A percentile compares a stretch with the other conserved stretches of the same genome.
Conservation (phyloP, 2,113 vertebrate genomes). For the Balaenoptera acutorostrata region DNA sequence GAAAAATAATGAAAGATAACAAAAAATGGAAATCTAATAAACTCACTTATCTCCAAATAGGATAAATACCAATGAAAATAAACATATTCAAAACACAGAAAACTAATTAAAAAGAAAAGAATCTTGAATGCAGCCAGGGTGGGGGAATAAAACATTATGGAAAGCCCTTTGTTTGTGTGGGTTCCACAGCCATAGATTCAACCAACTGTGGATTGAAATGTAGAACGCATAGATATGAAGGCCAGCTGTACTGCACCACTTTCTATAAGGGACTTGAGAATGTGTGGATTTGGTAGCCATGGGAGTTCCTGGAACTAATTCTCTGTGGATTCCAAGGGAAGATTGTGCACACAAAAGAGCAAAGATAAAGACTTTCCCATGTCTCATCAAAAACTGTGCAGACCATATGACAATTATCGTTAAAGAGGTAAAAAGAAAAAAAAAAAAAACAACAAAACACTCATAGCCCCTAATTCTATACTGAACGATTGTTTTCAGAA, state of each 20-base stretch:
- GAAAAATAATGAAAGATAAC: neutral
- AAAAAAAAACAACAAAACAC: neutral
- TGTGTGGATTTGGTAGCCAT: neutral
- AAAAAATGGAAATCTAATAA: neutral
- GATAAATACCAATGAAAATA: neutral
- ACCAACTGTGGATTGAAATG: neutral
- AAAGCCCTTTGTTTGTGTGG: neutral
- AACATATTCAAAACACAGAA: neutral
- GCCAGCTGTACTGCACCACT: rapidly evolving
- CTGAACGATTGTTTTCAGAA: neutral
- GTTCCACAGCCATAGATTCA: neutral
- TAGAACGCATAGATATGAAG: neutral
- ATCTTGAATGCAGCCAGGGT: neutral
- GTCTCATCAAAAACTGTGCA: neutral
- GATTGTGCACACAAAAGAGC: neutral
- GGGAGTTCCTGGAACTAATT: neutral
- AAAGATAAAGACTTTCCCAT: neutral
- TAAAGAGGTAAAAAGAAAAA: neutral
- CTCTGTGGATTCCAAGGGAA: neutral
- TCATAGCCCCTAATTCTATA: neutral
- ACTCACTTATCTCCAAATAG: neutral
- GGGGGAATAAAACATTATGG: neutral
- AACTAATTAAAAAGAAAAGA: neutral
- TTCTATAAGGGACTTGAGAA: rapidly evolving
- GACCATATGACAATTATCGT: neutral